phyloP scores from a whole-genome alignment of 2,797 vertebrate species.

The Serranus cabrilla region DNA sequence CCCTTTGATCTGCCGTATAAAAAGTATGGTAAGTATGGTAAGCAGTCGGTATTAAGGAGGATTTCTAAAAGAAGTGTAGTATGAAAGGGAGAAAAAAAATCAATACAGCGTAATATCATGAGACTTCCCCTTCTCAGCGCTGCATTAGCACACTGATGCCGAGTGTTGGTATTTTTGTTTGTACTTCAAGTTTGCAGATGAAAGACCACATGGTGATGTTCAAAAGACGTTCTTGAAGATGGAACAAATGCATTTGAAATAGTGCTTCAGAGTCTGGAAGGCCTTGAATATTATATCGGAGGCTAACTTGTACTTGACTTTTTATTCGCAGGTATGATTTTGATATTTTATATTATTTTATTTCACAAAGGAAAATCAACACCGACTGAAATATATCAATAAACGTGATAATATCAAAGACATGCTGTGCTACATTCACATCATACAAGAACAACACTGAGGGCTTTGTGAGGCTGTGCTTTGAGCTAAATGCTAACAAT shows the following conservation, averaged over 20 bases:
- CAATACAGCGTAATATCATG: conserved; percentile 59
- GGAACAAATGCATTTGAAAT: conserved; percentile 45
- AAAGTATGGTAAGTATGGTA: conserved; percentile 56
- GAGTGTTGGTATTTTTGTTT: conserved; percentile 61
- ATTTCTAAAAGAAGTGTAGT: conserved; percentile 60
- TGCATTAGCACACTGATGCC: conserved; percentile 38
- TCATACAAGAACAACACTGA: background rate
- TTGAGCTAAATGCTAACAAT: background rate
- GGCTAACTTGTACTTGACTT: conserved; percentile 45
- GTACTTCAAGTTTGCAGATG: conserved; percentile 60
- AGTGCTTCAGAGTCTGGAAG: conserved; percentile 31
- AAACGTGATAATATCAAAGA: background rate
- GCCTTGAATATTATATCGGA: conserved; percentile 39
- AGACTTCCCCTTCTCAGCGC: conserved; percentile 52
- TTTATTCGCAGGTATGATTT: conserved; percentile 27
- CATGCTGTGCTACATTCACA: background rate
- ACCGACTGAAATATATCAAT: background rate
- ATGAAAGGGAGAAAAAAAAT: conserved; percentile 55
- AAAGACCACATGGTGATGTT: conserved; percentile 59
- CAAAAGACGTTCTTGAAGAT: conserved; percentile 54
- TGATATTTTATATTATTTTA: conserved; percentile 19
- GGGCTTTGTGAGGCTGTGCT: background rate
- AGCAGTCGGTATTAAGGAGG: conserved; percentile 55
- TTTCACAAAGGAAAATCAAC: background rate
- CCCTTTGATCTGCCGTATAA: conserved; percentile 75